Conservation (phyloP, 37 sponge, comb jelly and placozoan genomes). For the Halichondria panicea region DNA sequence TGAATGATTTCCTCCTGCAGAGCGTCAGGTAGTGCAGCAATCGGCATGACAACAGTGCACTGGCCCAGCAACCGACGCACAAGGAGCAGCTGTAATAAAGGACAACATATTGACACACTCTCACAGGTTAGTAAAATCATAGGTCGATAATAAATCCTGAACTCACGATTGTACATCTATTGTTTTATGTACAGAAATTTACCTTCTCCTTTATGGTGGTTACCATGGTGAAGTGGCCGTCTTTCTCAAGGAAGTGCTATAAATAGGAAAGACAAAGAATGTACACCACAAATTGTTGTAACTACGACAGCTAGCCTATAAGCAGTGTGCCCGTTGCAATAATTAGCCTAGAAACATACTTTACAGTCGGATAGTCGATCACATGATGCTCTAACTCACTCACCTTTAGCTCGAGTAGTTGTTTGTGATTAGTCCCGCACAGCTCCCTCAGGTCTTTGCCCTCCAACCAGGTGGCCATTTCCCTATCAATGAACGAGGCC, state of each 20-base stretch:
- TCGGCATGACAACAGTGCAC: conserved; percentile 21
- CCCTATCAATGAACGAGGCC: conserved; percentile 19
- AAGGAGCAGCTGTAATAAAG: conserved; percentile 15
- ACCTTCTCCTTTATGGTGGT: not conserved
- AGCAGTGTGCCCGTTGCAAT: too few relatives aligned
- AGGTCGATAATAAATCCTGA: not conserved
- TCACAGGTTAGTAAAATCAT: not conserved
- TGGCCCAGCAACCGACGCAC: conserved; percentile 3
- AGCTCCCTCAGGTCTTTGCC: conserved; percentile 25
- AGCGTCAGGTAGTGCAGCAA: conserved; percentile 42
- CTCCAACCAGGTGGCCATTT: conserved; percentile 43
- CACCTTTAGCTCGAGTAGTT: conserved; percentile 62
- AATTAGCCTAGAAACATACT: too few relatives aligned
- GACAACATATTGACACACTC: not conserved
- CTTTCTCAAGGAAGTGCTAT: not conserved
- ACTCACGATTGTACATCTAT: not conserved
- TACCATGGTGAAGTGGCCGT: not conserved
- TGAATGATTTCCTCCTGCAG: conserved; percentile 78
- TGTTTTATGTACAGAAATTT: not conserved
- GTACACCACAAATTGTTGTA: not conserved
- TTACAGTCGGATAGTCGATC: not conserved
- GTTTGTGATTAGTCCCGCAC: conserved; percentile 47
- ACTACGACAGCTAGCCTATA: too few relatives aligned
- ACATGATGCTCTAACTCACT: not conserved
- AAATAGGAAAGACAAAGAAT: not conserved